Conservation (phyloP, 2,888 invertebrate genomes). For the Neocrepidodera transversa region DNA sequence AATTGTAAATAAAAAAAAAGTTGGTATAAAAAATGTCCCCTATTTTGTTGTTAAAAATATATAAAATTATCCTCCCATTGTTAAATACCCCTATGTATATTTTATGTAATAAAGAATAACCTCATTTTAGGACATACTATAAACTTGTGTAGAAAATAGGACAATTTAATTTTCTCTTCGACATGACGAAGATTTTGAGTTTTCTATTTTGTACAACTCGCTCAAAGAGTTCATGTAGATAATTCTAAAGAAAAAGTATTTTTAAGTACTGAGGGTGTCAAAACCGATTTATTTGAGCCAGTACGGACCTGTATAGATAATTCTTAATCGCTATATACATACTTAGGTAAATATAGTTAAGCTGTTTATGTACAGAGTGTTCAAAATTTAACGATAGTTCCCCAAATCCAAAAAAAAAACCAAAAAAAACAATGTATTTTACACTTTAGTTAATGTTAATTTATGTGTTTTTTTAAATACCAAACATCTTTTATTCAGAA, state of each 20-base stretch:
- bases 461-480: too few relatives aligned
- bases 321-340: too few relatives aligned
- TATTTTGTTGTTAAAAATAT: constrained; percentile 10
- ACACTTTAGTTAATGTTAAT: too few relatives aligned
- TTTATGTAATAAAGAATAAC: background rate
- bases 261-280: constrained; percentile 40
- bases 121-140: background rate
- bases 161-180: background rate
- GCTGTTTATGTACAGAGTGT: too few relatives aligned
- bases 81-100: constrained; percentile 8
- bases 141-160: constrained; percentile 1
- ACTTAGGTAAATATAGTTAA: too few relatives aligned
- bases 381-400: too few relatives aligned
- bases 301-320: constrained; percentile 30
- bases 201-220: constrained; percentile 40
- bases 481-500: too few relatives aligned
- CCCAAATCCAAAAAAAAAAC: too few relatives aligned
- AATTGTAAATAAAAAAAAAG: background rate
- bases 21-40: background rate
- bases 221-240: constrained; percentile 41
- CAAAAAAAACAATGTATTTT: too few relatives aligned
- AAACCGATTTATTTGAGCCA: constrained; percentile 29
- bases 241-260: constrained; percentile 46
- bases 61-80: background rate
- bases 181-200: constrained; percentile 3